A percentile compares a stretch with the other conserved stretches of the same genome.
Evolutionary conservation across 2,113 vertebrate species (phyloP).

Genomic region (Clarias batrachus): DNA sequence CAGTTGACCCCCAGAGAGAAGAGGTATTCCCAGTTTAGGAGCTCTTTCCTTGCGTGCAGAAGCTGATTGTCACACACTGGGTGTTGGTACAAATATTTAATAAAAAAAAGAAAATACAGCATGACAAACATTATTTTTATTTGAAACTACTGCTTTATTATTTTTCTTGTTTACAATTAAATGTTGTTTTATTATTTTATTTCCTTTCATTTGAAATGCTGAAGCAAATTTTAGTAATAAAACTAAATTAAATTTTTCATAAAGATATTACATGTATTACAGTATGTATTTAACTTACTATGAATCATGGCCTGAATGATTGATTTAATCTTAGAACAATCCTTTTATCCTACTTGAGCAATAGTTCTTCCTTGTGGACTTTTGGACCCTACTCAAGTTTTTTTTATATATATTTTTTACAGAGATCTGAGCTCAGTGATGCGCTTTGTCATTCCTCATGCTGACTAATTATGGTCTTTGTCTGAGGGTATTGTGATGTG

Average conservation of each 20-base stretch:
- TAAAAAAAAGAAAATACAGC: neutral
- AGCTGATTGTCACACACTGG: neutral
- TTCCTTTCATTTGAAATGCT: neutral
- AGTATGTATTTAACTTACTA: neutral
- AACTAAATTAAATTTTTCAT: no score
- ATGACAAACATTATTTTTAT: neutral
- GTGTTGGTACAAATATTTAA: conserved; percentile 25
- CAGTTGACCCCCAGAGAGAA: conserved; percentile 29
- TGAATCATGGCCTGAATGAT: neutral
- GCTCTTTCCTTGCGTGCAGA: neutral
- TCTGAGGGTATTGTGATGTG: conserved; percentile 38
- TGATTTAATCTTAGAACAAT: neutral
- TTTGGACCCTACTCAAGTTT: neutral
- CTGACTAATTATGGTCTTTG: conserved; percentile 39
- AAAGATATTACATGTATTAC: neutral
- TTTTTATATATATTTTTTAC: neutral
- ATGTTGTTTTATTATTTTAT: neutral
- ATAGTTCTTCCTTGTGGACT: neutral
- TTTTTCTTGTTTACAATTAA: neutral
- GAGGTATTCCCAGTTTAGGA: conserved; percentile 10
- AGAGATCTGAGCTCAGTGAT: neutral
- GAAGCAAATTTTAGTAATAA: neutral
- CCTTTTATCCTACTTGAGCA: neutral
- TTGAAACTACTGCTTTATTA: neutral
- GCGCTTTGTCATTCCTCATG: conserved; percentile 35